These are phyloP conservation scores for Etheostoma perlongum DNA, from an alignment of 2,797 vertebrate species.

Conservation along the genomic window DNA sequence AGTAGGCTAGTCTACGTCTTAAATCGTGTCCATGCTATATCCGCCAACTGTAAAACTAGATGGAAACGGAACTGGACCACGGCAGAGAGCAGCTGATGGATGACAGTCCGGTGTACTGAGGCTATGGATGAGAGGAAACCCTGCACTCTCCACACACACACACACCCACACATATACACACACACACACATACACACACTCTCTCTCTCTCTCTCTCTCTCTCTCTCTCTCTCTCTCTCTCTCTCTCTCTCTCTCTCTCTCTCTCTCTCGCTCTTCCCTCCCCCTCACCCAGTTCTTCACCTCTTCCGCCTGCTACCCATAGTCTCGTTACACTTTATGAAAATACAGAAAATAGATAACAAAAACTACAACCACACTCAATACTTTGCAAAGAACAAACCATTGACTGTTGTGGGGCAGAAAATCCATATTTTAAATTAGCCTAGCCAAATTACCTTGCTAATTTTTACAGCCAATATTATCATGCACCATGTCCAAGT, in stretches of 20 bases:
- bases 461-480: not conserved
- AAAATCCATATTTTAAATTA: not conserved
- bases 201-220: conserved; percentile 41
- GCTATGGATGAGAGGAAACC: conserved; percentile 65
- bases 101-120: conserved; percentile 63
- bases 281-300: conserved; percentile 64
- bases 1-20: not conserved
- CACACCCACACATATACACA: not conserved
- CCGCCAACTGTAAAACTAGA: conserved; percentile 6
- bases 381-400: not conserved
- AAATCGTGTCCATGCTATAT: conserved; percentile 62
- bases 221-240: conserved; percentile 54
- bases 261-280: conserved; percentile 61
- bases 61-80: conserved; percentile 28
- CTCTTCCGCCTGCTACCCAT: conserved; percentile 73
- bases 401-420: not conserved
- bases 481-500: not conserved
- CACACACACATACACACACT: too few relatives aligned
- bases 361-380: not conserved
- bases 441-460: not conserved
- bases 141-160: conserved; percentile 24
- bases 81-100: conserved; percentile 38
- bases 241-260: conserved; percentile 25
- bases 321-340: conserved; percentile 31
- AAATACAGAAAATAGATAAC: not conserved